Evolutionary conservation across 2,113 vertebrate genomes (phyloP).

Genomic region (Charina bottae): DNA sequence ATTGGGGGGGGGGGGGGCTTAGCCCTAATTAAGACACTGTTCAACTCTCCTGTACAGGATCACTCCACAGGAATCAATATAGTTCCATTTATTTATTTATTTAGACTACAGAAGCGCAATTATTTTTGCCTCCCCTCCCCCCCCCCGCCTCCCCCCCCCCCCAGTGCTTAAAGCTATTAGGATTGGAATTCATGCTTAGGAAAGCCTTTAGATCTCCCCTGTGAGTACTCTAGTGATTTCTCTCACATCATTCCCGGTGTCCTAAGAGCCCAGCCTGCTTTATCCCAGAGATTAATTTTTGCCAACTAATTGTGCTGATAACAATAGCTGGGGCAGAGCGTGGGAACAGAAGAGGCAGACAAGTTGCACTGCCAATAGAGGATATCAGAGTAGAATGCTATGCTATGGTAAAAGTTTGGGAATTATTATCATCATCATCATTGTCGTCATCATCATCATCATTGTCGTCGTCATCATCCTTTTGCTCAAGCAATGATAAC

Average conservation of each 20-base stretch:
- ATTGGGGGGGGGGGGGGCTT: neutral
- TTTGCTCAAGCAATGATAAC: neutral
- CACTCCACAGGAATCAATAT: neutral
- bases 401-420: slow-evolving; percentile 15
- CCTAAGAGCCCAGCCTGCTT: slow-evolving; percentile 53
- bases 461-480: rapidly evolving
- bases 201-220: neutral
- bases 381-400: slow-evolving; percentile 34
- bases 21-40: neutral
- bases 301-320: slow-evolving; percentile 77
- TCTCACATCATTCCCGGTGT: slow-evolving; percentile 65
- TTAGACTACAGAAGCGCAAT: slow-evolving; percentile 1
- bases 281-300: slow-evolving; percentile 56
- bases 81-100: neutral
- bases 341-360: slow-evolving; percentile 65
- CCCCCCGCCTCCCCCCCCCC: neutral
- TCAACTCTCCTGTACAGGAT: neutral
- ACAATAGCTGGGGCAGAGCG: slow-evolving; percentile 72
- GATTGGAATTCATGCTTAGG: slow-evolving; percentile 13
- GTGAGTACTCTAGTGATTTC: neutral
- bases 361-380: slow-evolving; percentile 66
- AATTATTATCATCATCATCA: rapidly evolving
- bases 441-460: rapidly evolving
- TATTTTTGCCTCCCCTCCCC: neutral
- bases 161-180: neutral